Conservation (phyloP, 2,113 vertebrate species). For the Piaya cayana region DNA sequence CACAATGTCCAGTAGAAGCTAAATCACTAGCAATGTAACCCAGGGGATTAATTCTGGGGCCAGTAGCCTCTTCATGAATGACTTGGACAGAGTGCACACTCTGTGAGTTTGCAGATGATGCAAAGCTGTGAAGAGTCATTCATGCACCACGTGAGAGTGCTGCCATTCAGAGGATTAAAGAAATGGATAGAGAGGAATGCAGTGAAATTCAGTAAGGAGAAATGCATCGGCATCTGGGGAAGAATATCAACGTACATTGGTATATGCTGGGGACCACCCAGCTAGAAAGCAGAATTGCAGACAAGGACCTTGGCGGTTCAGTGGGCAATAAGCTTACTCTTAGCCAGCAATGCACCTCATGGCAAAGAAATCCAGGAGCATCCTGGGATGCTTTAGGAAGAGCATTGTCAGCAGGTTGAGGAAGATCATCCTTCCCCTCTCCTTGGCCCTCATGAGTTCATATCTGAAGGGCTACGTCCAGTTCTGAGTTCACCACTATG, state of each 20-base stretch:
- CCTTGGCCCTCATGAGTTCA: neutral
- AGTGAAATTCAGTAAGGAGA: neutral
- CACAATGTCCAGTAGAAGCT: neutral
- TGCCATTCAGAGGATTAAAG: neutral
- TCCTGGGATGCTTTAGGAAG: neutral
- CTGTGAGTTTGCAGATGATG: fast-evolving
- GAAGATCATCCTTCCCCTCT: neutral
- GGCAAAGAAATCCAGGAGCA: neutral
- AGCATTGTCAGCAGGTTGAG: neutral
- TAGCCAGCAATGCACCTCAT: neutral
- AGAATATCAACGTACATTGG: neutral
- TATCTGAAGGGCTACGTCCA: neutral
- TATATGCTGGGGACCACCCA: neutral
- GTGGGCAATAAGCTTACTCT: neutral
- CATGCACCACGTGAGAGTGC: neutral
- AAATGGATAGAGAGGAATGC: neutral
- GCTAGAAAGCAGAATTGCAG: neutral
- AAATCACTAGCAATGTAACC: neutral
- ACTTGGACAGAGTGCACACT: neutral
- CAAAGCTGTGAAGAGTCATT: neutral
- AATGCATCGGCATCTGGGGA: neutral
- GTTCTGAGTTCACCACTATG: neutral
- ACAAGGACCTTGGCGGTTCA: neutral
- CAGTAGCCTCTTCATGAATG: neutral
- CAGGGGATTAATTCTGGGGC: neutral